Conservation (phyloP, 2,888 invertebrate genomes). For the Heliconius sara region DNA sequence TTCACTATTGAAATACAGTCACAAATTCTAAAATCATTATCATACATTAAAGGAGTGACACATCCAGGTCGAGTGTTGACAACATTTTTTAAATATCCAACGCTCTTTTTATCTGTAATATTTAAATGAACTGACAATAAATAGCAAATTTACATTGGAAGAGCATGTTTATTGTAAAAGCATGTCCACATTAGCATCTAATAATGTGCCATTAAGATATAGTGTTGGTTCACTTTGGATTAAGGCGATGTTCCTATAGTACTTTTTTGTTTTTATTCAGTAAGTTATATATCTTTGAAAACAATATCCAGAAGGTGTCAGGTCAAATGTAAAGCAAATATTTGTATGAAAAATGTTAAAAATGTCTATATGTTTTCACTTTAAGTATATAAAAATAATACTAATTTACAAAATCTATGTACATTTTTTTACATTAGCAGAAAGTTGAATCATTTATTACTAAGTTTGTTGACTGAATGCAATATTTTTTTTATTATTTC, state of each 20-base stretch:
- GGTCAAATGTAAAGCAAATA: too few species aligned
- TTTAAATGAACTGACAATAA: constrained; percentile 29
- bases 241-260: constrained; percentile 17
- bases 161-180: constrained; percentile 40
- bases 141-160: constrained; percentile 39
- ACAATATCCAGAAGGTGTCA: background rate
- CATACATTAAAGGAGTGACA: constrained; percentile 25
- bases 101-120: constrained; percentile 28
- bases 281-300: background rate
- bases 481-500: constrained; percentile 9
- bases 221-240: constrained; percentile 52
- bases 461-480: background rate
- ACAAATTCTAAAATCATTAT: constrained; percentile 7
- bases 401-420: too few species aligned
- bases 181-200: constrained; percentile 59
- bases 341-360: too few species aligned
- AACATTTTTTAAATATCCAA: constrained; percentile 28
- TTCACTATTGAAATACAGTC: constrained; percentile 7
- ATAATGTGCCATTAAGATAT: constrained; percentile 59
- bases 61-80: constrained; percentile 20
- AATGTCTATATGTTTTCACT: too few species aligned
- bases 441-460: background rate
- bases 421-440: background rate
- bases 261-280: background rate
- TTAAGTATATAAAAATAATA: background rate